Conservation (phyloP, 2,888 invertebrate genomes). For the Tortrix viridana region DNA sequence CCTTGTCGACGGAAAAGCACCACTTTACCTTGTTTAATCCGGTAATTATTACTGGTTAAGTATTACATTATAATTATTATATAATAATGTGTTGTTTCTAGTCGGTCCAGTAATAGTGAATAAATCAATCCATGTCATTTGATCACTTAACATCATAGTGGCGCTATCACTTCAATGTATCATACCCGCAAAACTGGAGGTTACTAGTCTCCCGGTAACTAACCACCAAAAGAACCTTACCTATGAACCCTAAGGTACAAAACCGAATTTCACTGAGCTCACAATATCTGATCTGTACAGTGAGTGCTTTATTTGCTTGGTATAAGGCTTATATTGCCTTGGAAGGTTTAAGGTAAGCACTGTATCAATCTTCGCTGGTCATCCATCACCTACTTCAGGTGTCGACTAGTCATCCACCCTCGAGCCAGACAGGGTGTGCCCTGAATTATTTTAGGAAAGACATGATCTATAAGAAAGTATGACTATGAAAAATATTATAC, state of each 20-base stretch:
- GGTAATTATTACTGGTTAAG: too few species aligned
- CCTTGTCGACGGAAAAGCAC: too few species aligned
- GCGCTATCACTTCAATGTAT: neutral
- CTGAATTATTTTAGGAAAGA: constrained; percentile 3
- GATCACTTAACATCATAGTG: neutral
- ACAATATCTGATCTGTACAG: neutral
- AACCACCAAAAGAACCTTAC: neutral
- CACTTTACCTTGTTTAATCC: too few species aligned
- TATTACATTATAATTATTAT: too few species aligned
- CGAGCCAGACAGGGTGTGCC: neutral
- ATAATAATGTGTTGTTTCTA: too few species aligned
- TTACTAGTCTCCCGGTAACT: neutral
- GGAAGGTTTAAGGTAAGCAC: constrained; percentile 28
- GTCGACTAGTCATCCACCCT: constrained; percentile 18
- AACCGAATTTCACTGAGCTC: neutral
- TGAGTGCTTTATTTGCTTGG: neutral
- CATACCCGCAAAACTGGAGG: neutral
- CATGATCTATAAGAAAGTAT: constrained; percentile 4
- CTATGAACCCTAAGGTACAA: neutral
- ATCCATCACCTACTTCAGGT: constrained; percentile 42
- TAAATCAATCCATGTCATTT: neutral
- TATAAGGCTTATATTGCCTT: neutral
- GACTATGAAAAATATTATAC: too few species aligned
- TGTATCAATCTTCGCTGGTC: constrained; percentile 40
- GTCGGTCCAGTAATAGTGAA: neutral